A percentile compares a stretch with the other conserved stretches of the same genome.
Conservation (phyloP, 1,140 invertebrate genomes). For the Bilobella aurantiaca region DNA sequence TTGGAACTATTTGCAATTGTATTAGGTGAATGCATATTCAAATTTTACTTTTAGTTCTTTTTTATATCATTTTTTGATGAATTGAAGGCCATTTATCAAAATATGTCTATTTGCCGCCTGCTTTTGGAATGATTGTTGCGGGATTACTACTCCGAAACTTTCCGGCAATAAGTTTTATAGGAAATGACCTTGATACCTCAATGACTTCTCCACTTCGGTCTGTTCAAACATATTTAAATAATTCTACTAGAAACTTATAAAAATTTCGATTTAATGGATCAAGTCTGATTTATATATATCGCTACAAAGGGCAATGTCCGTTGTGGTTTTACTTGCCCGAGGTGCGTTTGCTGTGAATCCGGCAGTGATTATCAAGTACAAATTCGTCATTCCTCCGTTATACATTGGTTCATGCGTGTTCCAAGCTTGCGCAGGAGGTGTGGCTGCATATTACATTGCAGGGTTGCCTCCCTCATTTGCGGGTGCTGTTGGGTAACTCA, state of each 20-base stretch:
- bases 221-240: neutral
- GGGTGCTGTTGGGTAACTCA: slow-evolving; percentile 24
- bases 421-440: slow-evolving; percentile 16
- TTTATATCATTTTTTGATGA: neutral
- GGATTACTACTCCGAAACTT: slow-evolving; percentile 27
- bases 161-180: slow-evolving; percentile 14
- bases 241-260: neutral
- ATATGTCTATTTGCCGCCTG: slow-evolving; percentile 20
- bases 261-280: neutral
- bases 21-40: slow-evolving; percentile 17
- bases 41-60: neutral
- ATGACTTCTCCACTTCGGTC: slow-evolving; percentile 17
- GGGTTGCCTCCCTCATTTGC: slow-evolving; percentile 21
- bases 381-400: slow-evolving; percentile 29
- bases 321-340: slow-evolving; percentile 24
- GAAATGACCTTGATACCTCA: neutral
- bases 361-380: slow-evolving; percentile 12
- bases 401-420: slow-evolving; percentile 15
- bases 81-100: slow-evolving; percentile 19
- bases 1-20: slow-evolving; percentile 15
- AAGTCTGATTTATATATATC: neutral
- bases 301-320: slow-evolving; percentile 22
- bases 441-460: slow-evolving; percentile 19
- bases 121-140: slow-evolving; percentile 24
- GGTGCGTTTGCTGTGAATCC: slow-evolving; percentile 26